Percentiles rank a stretch among this genome's conserved stretches.
phyloP scores from a whole-genome alignment of 1,140 invertebrate genomes.

The Pachypeltis micranthus region DNA sequence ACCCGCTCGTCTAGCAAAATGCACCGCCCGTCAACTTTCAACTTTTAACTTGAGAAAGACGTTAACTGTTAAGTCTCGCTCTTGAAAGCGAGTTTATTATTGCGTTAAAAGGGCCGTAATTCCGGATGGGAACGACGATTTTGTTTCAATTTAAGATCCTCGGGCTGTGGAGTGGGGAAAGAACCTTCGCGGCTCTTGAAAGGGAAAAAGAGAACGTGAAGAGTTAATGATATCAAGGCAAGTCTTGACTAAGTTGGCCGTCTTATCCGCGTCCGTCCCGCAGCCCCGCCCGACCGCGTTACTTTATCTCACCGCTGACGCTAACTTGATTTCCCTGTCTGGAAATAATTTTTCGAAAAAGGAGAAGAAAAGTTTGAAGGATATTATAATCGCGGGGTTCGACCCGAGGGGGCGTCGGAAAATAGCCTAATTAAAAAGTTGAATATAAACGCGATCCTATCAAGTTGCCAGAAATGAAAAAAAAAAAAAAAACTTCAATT shows the following conservation, averaged over 20 bases:
- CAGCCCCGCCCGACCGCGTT: neutral
- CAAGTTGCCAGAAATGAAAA: neutral
- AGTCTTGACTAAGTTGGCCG: neutral
- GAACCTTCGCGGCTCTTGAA: neutral
- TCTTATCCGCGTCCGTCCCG: no score
- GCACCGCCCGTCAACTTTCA: no score
- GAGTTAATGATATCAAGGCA: neutral
- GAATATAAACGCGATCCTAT: neutral
- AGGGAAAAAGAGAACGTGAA: no score
- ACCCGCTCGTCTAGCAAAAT: no score
- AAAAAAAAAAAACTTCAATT: neutral
- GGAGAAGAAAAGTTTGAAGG: neutral
- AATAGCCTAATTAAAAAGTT: slow-evolving; percentile 5
- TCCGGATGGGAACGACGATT: neutral
- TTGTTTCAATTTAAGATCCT: neutral
- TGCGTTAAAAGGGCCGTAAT: no score
- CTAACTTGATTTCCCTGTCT: slow-evolving; percentile 8
- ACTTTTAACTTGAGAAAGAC: no score
- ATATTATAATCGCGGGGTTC: neutral
- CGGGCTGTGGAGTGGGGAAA: neutral
- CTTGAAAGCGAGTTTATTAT: no score
- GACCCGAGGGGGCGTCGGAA: neutral
- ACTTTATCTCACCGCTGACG: slow-evolving; percentile 2
- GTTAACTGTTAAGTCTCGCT: no score
- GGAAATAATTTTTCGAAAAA: slow-evolving; percentile 1